Conservation (phyloP, 2,797 vertebrate species). For the Podargus strigoides region DNA sequence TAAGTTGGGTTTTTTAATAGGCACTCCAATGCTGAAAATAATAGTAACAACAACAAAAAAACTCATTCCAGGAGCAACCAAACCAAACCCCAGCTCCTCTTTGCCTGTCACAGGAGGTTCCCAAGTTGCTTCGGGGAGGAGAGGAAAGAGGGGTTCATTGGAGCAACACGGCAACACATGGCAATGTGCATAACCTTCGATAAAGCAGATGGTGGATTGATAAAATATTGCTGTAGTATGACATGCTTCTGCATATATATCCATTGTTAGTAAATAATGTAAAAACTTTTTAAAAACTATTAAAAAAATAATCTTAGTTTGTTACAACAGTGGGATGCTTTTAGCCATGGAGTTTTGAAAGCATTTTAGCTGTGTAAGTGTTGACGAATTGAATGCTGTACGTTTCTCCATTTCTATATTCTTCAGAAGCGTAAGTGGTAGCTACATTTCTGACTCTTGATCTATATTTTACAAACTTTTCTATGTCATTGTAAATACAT, state of each 20-base stretch:
- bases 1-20: background rate
- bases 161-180: background rate
- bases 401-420: background rate
- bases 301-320: background rate
- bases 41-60: background rate
- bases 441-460: background rate
- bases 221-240: conserved; percentile 22
- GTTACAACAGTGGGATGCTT: conserved; percentile 14
- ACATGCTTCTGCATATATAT: conserved; percentile 40
- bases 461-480: conserved; percentile 11
- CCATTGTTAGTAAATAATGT: conserved; percentile 35
- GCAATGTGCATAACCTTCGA: background rate
- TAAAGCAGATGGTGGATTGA: background rate
- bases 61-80: background rate
- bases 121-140: background rate
- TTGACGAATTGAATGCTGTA: conserved; percentile 19
- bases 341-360: background rate
- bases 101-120: background rate
- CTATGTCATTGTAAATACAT: conserved; percentile 35
- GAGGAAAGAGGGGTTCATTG: background rate
- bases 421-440: background rate
- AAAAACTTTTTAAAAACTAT: background rate
- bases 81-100: background rate
- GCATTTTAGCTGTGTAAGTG: conserved; percentile 30
- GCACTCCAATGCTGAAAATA: background rate